Evolutionary conservation across 1,140 invertebrate species (phyloP).

Genomic region (Brachionus rubens): DNA sequence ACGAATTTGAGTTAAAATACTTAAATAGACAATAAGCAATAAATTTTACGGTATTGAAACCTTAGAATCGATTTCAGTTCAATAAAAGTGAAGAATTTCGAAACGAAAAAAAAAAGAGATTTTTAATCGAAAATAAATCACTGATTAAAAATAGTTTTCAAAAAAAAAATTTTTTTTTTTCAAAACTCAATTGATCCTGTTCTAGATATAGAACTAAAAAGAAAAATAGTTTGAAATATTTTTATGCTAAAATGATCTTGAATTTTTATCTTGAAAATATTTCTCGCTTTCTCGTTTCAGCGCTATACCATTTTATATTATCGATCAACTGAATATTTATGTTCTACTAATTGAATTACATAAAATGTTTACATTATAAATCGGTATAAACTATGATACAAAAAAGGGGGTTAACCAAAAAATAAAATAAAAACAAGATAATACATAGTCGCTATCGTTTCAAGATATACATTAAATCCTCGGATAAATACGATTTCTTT

Average conservation of each 20-base stretch:
- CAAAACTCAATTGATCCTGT: conserved; percentile 19
- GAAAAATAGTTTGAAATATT: conserved; percentile 21
- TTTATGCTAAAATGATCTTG: conserved; percentile 28
- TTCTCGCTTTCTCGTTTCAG: background rate
- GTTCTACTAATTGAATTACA: background rate
- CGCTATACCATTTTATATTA: too few relatives aligned
- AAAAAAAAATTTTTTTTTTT: background rate
- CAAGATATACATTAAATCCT: conserved; percentile 40
- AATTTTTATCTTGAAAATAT: conserved; percentile 22
- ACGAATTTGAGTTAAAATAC: background rate
- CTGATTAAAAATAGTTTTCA: background rate
- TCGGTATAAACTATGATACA: background rate
- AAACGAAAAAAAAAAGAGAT: too few relatives aligned
- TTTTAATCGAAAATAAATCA: conserved; percentile 42
- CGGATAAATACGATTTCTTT: conserved; percentile 21
- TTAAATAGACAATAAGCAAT: conserved; percentile 32
- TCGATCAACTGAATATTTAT: background rate
- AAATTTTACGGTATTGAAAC: background rate
- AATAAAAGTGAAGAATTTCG: conserved; percentile 27
- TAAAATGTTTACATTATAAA: conserved; percentile 29
- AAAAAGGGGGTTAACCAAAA: too few relatives aligned
- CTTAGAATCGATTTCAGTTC: conserved; percentile 24
- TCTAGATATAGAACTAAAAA: background rate
- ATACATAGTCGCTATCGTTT: conserved; percentile 22
- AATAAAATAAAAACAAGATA: background rate